A percentile compares a stretch with the other conserved stretches of the same genome.
Evolutionary conservation across 2,888 invertebrate species (phyloP).

Genomic region (Suillia variegata): DNA sequence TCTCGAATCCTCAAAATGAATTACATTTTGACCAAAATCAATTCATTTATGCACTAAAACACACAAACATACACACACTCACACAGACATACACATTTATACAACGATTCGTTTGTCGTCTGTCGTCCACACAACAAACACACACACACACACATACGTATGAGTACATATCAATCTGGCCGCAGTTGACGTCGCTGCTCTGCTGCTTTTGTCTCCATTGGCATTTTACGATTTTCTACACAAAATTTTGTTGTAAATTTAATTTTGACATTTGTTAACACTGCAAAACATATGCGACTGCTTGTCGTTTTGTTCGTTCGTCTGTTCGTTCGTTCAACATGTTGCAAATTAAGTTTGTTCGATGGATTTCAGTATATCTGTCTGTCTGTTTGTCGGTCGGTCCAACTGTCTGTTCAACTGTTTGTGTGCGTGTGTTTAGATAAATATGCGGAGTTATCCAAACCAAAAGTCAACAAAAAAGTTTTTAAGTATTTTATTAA

Average conservation of each 20-base stretch:
- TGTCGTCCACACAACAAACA: too few relatives aligned
- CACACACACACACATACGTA: too few relatives aligned
- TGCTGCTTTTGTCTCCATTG: neutral
- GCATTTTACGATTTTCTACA: neutral
- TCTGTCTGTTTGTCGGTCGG: neutral
- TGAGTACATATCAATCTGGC: too few relatives aligned
- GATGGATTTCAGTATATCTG: too few relatives aligned
- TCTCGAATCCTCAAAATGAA: conserved; percentile 1
- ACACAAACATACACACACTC: neutral
- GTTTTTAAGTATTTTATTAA: too few relatives aligned
- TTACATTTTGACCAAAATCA: neutral
- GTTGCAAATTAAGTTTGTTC: neutral
- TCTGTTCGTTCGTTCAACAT: neutral
- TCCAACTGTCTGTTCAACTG: too few relatives aligned
- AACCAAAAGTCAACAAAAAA: too few relatives aligned
- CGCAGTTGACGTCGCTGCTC: too few relatives aligned
- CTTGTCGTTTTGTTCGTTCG: too few relatives aligned
- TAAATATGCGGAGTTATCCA: too few relatives aligned
- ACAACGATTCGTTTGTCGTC: too few relatives aligned
- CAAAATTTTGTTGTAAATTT: neutral
- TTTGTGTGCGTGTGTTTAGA: neutral
- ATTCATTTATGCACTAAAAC: neutral
- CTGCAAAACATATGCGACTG: neutral
- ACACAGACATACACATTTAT: neutral
- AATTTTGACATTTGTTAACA: conserved; percentile 2